Base-by-base conservation (phyloP, 2,113 vertebrate species). In the Cisticola juncidis region DNA sequence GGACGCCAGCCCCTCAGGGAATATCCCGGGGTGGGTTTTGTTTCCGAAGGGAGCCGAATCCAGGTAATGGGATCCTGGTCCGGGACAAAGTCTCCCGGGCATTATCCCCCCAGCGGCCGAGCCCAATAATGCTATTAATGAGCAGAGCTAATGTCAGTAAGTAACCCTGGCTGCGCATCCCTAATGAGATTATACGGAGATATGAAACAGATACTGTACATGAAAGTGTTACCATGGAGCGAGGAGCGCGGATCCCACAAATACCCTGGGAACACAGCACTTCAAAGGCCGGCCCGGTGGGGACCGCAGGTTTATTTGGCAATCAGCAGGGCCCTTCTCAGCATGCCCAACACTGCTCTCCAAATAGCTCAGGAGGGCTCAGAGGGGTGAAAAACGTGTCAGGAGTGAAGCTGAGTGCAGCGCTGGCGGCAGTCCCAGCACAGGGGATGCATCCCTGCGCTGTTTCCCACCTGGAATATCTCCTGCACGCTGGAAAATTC, bases 111-210 rank as follows among this genome's bases (percentile, higher is more conserved):
- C 62, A 69, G 54, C 0, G 1, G 71, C 60, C 7, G 42, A 62
- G 91, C 47, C 88, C 72, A 93, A 33, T 92, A 93, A 92, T 70
- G 90, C 88, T 42, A 83, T 93, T 96, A 96, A 92, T 58, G 92
- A 95, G 81, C 19, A 45, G 57, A 72, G 82, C 68, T 70, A 73
- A 93, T 83, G 92, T 80, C 92, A 95, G 76, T 82, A 65, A 94
- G 89, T 68, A 78, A 90, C 88, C 65, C 90, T 95, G 92, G 88
- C 91, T 88, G 86, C 57, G 91, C 92, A 95, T 92, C 91, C 58
- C 95, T 95, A 95, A 95, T 33, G 88, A 93, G 95, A 96, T 97
- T 86, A 94, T 26, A 9, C 0, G 6, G 82, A 88, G 94, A 93
- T 90, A 88, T 8, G 80, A 61, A 96, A 90, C 88, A 54, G 92